Evolutionary conservation across 92 coral and sea anemone genomes (phyloP).

Genomic region (Palythoa grandiflora): DNA sequence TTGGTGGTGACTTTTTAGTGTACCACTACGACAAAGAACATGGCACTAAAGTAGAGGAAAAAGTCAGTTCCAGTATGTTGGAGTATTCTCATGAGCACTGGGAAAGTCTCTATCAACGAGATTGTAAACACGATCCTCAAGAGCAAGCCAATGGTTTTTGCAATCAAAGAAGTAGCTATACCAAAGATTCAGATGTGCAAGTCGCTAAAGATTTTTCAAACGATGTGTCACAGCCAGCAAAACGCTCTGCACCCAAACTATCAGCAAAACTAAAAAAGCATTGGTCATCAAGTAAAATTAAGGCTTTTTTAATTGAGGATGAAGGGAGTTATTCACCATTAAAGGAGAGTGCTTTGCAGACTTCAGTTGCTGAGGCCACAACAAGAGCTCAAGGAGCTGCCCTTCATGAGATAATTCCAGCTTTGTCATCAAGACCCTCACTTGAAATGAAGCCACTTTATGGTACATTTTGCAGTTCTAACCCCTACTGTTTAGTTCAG

Average conservation of each 20-base stretch:
- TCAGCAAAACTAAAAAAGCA: background rate
- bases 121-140: background rate
- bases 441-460: background rate
- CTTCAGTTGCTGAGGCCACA: constrained; percentile 16
- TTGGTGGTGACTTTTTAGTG: constrained; percentile 44
- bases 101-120: background rate
- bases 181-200: background rate
- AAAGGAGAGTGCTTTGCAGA: background rate
- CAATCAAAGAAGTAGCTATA: background rate
- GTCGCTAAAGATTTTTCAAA: too few species aligned
- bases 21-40: constrained; percentile 43
- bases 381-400: constrained; percentile 62
- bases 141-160: background rate
- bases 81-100: background rate
- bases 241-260: background rate
- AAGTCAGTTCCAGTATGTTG: background rate
- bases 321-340: constrained; percentile 4
- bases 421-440: background rate
- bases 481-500: constrained; percentile 36
- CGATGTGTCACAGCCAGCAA: too few species aligned
- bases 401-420: background rate
- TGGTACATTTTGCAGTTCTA: background rate
- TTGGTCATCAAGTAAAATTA: background rate
- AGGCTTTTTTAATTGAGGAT: background rate
- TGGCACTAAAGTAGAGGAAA: background rate